phyloP scores from a whole-genome alignment of 2,113 vertebrate species.

The Phaethornis superciliosus region DNA sequence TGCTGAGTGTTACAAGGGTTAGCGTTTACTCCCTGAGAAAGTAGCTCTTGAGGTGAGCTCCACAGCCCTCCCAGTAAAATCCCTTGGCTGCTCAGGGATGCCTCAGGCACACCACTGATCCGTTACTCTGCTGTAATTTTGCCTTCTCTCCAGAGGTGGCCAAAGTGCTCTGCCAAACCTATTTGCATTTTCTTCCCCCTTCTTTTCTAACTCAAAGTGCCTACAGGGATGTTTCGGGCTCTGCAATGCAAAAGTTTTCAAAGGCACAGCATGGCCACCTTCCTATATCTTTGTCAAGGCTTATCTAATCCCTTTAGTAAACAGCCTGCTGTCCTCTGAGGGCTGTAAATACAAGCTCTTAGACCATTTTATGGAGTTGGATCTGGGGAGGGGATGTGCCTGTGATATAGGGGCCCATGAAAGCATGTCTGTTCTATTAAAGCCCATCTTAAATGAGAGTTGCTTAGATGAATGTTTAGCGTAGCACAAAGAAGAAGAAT shows the following conservation, averaged over 20 bases:
- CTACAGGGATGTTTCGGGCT: neutral
- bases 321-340: neutral
- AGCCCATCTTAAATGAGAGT: neutral
- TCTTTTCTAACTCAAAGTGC: neutral
- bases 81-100: neutral
- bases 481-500: neutral
- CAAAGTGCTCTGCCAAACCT: neutral
- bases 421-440: neutral
- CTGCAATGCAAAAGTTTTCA: neutral
- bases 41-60: neutral
- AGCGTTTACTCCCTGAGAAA: neutral
- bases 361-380: neutral
- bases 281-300: slow-evolving; percentile 6
- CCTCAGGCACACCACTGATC: fast-evolving
- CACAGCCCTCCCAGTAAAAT: too few relatives aligned
- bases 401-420: neutral
- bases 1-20: neutral
- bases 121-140: neutral
- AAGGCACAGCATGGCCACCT: slow-evolving; percentile 23
- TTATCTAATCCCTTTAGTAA: slow-evolving; percentile 42
- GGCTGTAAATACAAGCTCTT: neutral
- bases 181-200: neutral
- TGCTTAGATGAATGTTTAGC: neutral
- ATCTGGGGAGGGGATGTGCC: fast-evolving
- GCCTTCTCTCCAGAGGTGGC: neutral